Evolutionary conservation across 2,888 invertebrate species (phyloP), one percentile per base, ranked within the genome.

Genomic region (Cheilosia pagana): DNA sequence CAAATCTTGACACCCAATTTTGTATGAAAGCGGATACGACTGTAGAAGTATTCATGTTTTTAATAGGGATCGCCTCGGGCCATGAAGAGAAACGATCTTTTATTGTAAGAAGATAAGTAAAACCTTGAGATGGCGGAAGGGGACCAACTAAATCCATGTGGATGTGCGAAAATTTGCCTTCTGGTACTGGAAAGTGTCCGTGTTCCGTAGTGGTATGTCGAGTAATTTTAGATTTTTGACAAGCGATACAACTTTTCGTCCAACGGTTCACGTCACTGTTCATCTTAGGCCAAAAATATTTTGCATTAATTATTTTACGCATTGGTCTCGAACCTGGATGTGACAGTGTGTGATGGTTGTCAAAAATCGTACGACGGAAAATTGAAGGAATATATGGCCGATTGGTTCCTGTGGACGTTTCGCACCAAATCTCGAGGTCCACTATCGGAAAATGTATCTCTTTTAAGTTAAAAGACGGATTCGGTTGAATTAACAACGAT

Each of bases 91-190:
- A 76, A 1, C 72, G 8, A 8, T 55, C 55, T 16, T 31, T 55
- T 3, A 31, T 31, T 3, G 55, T 55, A 2, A 55, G 21, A 16
- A 55, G 16, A 55, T 55, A 55, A 3, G 25, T 55, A 16, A 21
- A 55, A 39, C 41, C 23, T 12, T 59, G 43, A 2, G 87, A 87
- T 3, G 75, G 35, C 12, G 89, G 89, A 19, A 90, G 71, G 1
- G 90, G 90, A 31, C 89, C 90, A 0, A 91, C 88, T 19, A 91
- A 77, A 76, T 91, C 90, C 8, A 90, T 79, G 67, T 90, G 89
- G n/a, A 59, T 48, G 6, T 75, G 57, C 5, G 25, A 31, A 35
- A 74, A 63, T 35, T 53, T 48, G 43, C 60, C 50, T 52, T 60
- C 60, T 16, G 71, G 52, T 3, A 60, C 60, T 50, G 41, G 19